These are phyloP conservation scores for Drosophila parthenogenetica DNA, from an alignment of 2,888 invertebrate genomes.

Conservation along the genomic window DNA sequence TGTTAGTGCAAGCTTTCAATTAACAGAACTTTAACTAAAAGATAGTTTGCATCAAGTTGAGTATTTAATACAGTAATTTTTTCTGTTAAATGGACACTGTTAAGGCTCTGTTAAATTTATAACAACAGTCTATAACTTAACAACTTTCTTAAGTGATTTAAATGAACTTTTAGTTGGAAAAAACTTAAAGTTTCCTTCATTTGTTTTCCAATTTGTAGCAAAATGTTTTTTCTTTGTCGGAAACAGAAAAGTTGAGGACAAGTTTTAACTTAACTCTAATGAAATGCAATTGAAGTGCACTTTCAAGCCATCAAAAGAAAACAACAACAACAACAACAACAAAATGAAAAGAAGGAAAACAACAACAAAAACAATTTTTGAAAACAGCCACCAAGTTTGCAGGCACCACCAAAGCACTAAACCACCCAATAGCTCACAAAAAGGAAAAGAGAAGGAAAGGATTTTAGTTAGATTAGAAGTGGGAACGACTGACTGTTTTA, in stretches of 20 bases:
- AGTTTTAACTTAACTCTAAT: conserved; percentile 54
- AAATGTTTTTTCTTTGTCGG: not conserved
- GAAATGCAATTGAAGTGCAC: conserved; percentile 80
- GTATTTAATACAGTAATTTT: too few species aligned
- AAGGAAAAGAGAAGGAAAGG: too few species aligned
- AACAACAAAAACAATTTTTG: conserved; percentile 38
- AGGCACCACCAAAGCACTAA: conserved; percentile 5
- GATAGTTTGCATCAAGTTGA: too few species aligned
- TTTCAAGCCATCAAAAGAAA: conserved; percentile 46
- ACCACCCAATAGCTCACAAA: not conserved
- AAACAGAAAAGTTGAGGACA: conserved; percentile 10
- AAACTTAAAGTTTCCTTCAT: not conserved
- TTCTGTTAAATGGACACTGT: not conserved
- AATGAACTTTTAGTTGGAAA: not conserved
- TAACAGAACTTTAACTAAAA: too few species aligned
- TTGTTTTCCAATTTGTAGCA: not conserved
- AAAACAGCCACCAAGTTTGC: conserved; percentile 41
- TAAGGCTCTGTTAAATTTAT: not conserved
- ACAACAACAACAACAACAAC: not conserved
- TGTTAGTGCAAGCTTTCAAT: too few species aligned
- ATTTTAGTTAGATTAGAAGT: too few species aligned
- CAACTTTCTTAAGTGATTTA: not conserved
- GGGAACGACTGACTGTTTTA: too few species aligned
- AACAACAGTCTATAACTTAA: not conserved
- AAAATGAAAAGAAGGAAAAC: conserved; percentile 5